These are phyloP conservation scores for Zaprionus gabonicus DNA, from an alignment of 1,140 invertebrate genomes.

Conservation along the genomic window DNA sequence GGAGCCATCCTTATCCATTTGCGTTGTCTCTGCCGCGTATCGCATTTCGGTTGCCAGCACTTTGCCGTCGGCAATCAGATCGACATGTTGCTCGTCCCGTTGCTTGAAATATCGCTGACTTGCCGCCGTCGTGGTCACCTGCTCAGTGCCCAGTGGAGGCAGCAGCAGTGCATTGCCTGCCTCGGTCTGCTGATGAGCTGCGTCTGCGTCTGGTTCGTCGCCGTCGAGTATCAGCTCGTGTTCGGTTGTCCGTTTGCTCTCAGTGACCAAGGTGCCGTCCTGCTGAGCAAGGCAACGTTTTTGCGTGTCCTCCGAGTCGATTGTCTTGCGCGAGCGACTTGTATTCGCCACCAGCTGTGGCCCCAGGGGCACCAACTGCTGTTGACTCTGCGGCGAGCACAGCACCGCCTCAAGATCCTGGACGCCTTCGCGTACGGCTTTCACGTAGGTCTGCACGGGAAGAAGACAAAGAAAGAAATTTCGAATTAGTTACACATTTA, in stretches of 20 bases:
- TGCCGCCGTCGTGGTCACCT: slow-evolving; percentile 76
- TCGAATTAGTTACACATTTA: not conserved
- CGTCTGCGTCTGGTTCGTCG: slow-evolving; percentile 85
- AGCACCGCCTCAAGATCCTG: slow-evolving; percentile 89
- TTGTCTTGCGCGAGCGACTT: slow-evolving; percentile 90
- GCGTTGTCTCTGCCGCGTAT: slow-evolving; percentile 91
- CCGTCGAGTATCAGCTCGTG: slow-evolving; percentile 92
- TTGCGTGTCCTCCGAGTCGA: slow-evolving; percentile 92
- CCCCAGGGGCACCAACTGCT: slow-evolving; percentile 87
- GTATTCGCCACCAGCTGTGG: slow-evolving; percentile 91
- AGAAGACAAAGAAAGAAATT: not conserved
- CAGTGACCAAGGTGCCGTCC: slow-evolving; percentile 93
- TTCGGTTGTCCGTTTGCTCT: slow-evolving; percentile 91
- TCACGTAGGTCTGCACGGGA: slow-evolving; percentile 88
- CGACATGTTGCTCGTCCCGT: slow-evolving; percentile 90
- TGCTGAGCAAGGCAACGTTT: slow-evolving; percentile 88
- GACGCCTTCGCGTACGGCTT: slow-evolving; percentile 88
- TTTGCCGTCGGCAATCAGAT: slow-evolving; percentile 90
- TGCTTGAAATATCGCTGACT: slow-evolving; percentile 84
- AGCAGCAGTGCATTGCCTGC: slow-evolving; percentile 43
- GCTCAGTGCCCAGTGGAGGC: slow-evolving; percentile 40
- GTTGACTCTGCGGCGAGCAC: slow-evolving; percentile 85
- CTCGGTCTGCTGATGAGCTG: slow-evolving; percentile 69
- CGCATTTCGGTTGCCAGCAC: slow-evolving; percentile 90
- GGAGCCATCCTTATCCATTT: slow-evolving; percentile 88